Percentiles rank a stretch among this genome's conserved stretches.
Evolutionary conservation across 2,113 vertebrate species (phyloP).

Genomic region (Collichthys lucidus): DNA sequence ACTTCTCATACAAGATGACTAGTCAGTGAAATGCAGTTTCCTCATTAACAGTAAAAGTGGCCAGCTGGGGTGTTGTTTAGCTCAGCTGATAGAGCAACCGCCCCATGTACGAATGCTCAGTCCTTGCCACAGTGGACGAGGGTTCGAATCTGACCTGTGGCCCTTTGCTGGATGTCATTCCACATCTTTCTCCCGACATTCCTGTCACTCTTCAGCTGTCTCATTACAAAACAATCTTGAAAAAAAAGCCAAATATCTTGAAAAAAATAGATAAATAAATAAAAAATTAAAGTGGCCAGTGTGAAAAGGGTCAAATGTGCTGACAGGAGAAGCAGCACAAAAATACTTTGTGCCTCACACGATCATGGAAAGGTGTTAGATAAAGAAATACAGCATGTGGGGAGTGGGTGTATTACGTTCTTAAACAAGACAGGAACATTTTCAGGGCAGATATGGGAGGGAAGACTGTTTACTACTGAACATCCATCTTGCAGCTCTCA

Average conservation of each 20-base stretch:
- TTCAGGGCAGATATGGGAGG: slow-evolving; percentile 9
- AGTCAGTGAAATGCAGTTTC: slow-evolving; percentile 45
- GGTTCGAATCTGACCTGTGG: too few species aligned
- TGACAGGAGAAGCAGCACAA: not conserved
- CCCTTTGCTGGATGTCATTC: too few species aligned
- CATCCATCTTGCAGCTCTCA: slow-evolving; percentile 38
- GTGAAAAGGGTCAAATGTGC: slow-evolving; percentile 25
- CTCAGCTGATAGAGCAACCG: too few species aligned
- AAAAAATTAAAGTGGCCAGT: not conserved
- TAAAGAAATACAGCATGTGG: slow-evolving; percentile 5
- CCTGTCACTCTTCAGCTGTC: too few species aligned
- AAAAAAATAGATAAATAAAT: too few species aligned
- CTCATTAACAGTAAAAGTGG: slow-evolving; percentile 23
- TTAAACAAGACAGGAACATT: slow-evolving; percentile 28
- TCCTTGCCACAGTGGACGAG: too few species aligned
- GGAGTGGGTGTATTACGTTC: not conserved
- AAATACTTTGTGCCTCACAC: slow-evolving; percentile 3
- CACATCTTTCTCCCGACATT: too few species aligned
- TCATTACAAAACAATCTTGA: too few species aligned
- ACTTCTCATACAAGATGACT: slow-evolving; percentile 7
- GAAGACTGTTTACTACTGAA: slow-evolving; percentile 10
- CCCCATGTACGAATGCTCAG: too few species aligned
- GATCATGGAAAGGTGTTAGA: not conserved
- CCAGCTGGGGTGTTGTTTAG: too few species aligned
- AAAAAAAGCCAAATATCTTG: too few species aligned